Base-by-base conservation (phyloP, 2,888 invertebrate species). In the Liposcelis brunnea region DNA sequence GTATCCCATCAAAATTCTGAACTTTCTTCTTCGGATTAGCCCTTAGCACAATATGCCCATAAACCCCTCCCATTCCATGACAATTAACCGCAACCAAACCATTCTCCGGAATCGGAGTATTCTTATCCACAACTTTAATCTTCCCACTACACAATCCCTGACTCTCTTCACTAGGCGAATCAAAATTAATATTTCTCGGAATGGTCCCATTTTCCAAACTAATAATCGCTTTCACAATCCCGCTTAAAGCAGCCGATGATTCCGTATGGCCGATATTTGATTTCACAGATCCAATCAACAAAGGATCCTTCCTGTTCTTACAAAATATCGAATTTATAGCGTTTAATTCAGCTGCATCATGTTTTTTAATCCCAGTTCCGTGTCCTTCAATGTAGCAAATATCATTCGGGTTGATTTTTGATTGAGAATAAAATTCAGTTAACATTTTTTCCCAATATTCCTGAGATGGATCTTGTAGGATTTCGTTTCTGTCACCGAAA, bases 41-140 rank as follows among this genome's bases (percentile, higher is more conserved):
- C 51, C 59, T 55, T 18, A 68, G 52, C 35, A 68, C 53, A 43
- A 61, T 59, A 54, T 68, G 67, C 6, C 62, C 63, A 52, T 64
- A 63, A n/a, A 61, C 56, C n/a, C 73, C 72, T 44, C 71, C 70
- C 56, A 72, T 69, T 7, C 72, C 72, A 55, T 73, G 70, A 4
- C 69, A 69, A 56, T 70, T 73, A 47, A 73, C 60, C 16, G 67
- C 72, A 34, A 70, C 67, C 46, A 64, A 53, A 11, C 69, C 68
- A 19, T 69, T 70, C 21, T 60, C 55, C 7, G 40, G 19, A 14
- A 47, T 56, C 6, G 49, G 47, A 4, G 50, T 51, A 11, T 52
- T 46, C 33, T 56, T 51, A 3, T 54, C 54, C 8, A 55, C 54
- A 18, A 55, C 52, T 56, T 35, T 14, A 7, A 35, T 35, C 10